Percentiles rank a stretch among this genome's conserved stretches.
phyloP scores from a whole-genome alignment of 1,140 invertebrate species.

The Camponotus vicinus region DNA sequence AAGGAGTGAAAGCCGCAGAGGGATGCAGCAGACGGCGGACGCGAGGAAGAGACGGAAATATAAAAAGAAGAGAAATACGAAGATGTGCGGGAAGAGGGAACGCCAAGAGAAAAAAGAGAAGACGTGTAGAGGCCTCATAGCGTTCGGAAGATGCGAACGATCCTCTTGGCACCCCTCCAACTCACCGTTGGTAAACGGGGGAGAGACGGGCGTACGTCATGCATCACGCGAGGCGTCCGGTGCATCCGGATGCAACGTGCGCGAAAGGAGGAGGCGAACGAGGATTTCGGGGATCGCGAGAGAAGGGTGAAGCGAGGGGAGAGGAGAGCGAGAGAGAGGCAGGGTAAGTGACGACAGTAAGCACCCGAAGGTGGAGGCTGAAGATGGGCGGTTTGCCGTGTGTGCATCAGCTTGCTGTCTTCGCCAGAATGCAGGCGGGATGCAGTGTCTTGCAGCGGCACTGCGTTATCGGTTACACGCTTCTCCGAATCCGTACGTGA shows the following conservation, averaged over 20 bases:
- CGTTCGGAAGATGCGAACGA: constrained; percentile 69
- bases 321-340: too few relatives aligned
- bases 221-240: constrained; percentile 78
- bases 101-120: background rate
- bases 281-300: constrained; percentile 27
- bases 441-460: constrained; percentile 45
- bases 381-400: constrained; percentile 60
- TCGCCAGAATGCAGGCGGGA: constrained; percentile 67
- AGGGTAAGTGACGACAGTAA: constrained; percentile 33
- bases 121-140: constrained; percentile 32
- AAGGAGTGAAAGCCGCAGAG: background rate
- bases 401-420: constrained; percentile 75
- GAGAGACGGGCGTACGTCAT: constrained; percentile 68
- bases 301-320: constrained; percentile 19
- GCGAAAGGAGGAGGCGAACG: constrained; percentile 65
- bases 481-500: constrained; percentile 41
- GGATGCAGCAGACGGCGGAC: background rate
- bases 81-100: background rate
- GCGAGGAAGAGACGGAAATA: constrained; percentile 13
- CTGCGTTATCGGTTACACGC: constrained; percentile 70
- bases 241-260: constrained; percentile 73
- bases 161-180: constrained; percentile 75
- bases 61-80: constrained; percentile 49
- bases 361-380: constrained; percentile 47
- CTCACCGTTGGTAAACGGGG: background rate